Percentiles rank a stretch among this genome's conserved stretches.
Conservation (phyloP, 2,888 invertebrate genomes). For the Megamerina dolium region DNA sequence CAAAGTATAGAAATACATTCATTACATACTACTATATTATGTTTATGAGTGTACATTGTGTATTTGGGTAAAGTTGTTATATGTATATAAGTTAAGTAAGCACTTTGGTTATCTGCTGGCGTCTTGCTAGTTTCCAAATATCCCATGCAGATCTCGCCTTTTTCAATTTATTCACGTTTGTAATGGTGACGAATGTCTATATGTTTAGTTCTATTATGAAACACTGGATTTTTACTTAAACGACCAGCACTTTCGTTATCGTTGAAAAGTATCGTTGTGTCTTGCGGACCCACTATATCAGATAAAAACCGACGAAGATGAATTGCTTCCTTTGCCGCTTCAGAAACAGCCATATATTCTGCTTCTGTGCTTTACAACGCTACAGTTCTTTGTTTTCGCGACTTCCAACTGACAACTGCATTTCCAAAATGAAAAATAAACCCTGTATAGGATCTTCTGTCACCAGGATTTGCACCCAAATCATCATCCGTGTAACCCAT, state of each 20-base stretch:
- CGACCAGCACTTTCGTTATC: conserved; percentile 15
- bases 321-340: conserved; percentile 9
- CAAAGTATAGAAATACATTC: too few relatives aligned
- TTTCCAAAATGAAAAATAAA: conserved; percentile 1
- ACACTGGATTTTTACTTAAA: conserved; percentile 11
- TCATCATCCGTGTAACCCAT: background rate
- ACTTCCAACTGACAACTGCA: conserved; percentile 2
- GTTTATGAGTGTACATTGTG: too few relatives aligned
- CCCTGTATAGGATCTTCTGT: conserved; percentile 6
- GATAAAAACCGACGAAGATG: conserved; percentile 1
- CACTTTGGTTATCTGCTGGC: too few relatives aligned
- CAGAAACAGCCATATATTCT: conserved; percentile 9
- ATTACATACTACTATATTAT: too few relatives aligned
- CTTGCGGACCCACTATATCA: background rate
- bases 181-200: conserved; percentile 16
- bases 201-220: conserved; percentile 14
- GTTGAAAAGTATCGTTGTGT: conserved; percentile 6
- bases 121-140: too few relatives aligned
- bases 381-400: conserved; percentile 3
- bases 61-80: too few relatives aligned
- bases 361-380: conserved; percentile 10
- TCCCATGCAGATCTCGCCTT: background rate
- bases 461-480: background rate
- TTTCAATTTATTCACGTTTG: background rate
- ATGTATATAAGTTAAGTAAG: too few relatives aligned